Percentiles rank a stretch among this genome's conserved stretches.
These are phyloP conservation scores for Mesoclemmys tuberculata DNA, from an alignment of 2,113 vertebrate species.

Conservation along the genomic window DNA sequence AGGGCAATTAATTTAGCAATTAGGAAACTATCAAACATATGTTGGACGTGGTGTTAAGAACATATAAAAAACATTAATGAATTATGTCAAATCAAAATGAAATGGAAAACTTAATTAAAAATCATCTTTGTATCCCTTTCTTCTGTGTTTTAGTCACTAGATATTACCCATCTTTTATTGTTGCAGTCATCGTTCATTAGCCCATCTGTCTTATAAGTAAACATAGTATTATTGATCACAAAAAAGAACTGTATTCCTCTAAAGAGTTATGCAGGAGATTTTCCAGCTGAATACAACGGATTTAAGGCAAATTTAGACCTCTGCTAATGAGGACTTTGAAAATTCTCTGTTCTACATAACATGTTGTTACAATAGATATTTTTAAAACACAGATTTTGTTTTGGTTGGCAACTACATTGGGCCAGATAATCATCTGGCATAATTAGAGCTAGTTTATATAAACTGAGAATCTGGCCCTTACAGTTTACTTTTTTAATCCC, in stretches of 20 bases:
- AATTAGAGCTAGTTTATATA: background rate
- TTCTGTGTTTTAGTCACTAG: background rate
- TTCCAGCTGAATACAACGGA: background rate
- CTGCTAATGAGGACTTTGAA: background rate
- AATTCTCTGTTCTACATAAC: accelerated
- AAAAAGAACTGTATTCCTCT: background rate
- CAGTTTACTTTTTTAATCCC: background rate
- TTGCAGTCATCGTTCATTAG: background rate
- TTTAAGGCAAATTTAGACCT: background rate
- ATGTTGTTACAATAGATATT: accelerated
- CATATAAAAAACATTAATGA: background rate
- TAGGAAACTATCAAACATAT: background rate
- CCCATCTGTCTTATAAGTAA: background rate
- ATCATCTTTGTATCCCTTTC: background rate
- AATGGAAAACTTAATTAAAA: background rate
- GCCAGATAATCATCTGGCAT: background rate
- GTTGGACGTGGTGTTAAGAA: background rate
- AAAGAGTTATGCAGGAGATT: background rate
- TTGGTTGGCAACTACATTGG: background rate
- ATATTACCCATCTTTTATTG: background rate
- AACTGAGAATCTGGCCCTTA: background rate
- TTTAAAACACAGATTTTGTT: background rate
- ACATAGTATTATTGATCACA: background rate
- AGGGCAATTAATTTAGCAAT: background rate
- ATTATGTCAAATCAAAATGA: background rate